Evolutionary conservation across 2,797 vertebrate species (phyloP).

Genomic region (Chromobotia macracanthus): DNA sequence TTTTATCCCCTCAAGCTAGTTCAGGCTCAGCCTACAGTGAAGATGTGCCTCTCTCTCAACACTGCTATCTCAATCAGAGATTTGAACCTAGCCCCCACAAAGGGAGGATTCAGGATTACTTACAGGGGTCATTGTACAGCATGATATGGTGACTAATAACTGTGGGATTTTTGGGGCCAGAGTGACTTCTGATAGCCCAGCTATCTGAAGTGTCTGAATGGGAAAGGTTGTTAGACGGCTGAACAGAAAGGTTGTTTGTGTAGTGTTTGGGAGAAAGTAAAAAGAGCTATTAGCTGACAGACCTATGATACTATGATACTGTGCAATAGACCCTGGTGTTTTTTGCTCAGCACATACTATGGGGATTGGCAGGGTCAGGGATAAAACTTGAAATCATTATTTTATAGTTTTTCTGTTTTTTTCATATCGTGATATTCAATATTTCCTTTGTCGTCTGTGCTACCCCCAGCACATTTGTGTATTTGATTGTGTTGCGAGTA

Average conservation of each 20-base stretch:
- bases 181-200: constrained; percentile 40
- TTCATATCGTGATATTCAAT: too few species aligned
- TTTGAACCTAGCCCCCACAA: constrained; percentile 21
- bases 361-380: too few species aligned
- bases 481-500: too few species aligned
- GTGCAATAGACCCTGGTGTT: too few species aligned
- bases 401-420: too few species aligned
- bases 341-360: too few species aligned
- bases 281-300: too few species aligned
- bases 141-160: constrained; percentile 16
- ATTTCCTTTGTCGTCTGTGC: too few species aligned
- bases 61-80: constrained; percentile 18
- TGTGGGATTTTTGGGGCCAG: constrained; percentile 19
- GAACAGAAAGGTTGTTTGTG: constrained; percentile 33
- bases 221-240: constrained; percentile 10
- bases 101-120: constrained; percentile 35
- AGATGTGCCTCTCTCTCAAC: too few species aligned
- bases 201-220: constrained; percentile 27
- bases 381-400: too few species aligned
- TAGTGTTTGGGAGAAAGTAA: not conserved
- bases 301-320: too few species aligned
- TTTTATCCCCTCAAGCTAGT: constrained; percentile 4
- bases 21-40: not conserved
- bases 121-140: constrained; percentile 40
- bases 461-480: too few species aligned